Evolutionary conservation across 2,113 vertebrate genomes (phyloP).

Genomic region (Anhinga anhinga): DNA sequence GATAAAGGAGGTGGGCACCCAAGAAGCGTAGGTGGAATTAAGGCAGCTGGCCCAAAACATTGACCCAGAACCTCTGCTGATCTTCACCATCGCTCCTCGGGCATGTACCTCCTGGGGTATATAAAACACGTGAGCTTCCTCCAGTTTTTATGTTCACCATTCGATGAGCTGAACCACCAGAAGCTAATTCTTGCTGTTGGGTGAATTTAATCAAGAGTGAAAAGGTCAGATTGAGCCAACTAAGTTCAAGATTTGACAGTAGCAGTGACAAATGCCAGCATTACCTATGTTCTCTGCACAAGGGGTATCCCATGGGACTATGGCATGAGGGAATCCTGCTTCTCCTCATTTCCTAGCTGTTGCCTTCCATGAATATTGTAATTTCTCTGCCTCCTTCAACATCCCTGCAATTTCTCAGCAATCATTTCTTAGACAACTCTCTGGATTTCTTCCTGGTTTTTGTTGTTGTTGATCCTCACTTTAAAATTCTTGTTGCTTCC

Average conservation of each 20-base stretch:
- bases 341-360: not conserved
- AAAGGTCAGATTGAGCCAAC: not conserved
- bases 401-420: not conserved
- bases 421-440: not conserved
- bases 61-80: not conserved
- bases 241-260: not conserved
- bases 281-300: not conserved
- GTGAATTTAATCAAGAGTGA: not conserved
- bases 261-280: not conserved
- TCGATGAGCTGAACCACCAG: not conserved
- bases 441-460: not conserved
- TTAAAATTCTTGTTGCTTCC: not conserved
- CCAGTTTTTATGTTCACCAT: not conserved
- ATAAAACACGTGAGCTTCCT: rapidly evolving
- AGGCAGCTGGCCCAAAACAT: not conserved
- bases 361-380: not conserved
- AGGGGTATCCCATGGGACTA: not conserved
- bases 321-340: not conserved
- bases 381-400: not conserved
- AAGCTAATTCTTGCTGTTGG: not conserved
- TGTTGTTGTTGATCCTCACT: not conserved
- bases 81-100: not conserved
- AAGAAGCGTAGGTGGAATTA: not conserved
- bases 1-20: not conserved
- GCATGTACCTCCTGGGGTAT: not conserved